Evolutionary conservation across 2,113 vertebrate genomes (phyloP).

Genomic region (Pituophis catenifer): DNA sequence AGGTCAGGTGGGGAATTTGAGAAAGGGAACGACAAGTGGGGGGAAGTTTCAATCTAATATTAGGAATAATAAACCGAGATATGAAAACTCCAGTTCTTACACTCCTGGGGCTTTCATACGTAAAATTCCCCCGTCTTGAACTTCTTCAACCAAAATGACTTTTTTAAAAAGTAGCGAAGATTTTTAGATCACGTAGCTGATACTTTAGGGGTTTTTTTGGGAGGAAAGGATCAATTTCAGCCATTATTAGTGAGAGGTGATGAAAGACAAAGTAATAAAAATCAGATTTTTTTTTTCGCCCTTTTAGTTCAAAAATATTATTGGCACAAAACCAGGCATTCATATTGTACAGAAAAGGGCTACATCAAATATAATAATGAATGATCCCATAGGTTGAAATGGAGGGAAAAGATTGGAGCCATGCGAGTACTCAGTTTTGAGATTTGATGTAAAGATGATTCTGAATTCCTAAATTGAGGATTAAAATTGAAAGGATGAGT

Average conservation of each 20-base stretch:
- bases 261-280: not conserved
- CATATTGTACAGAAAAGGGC: not conserved
- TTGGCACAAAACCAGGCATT: not conserved
- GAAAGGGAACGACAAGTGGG: slow-evolving; percentile 78
- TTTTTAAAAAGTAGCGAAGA: not conserved
- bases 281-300: too few relatives aligned
- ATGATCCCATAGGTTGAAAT: not conserved
- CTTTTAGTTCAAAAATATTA: not conserved
- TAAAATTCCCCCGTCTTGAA: slow-evolving; percentile 30
- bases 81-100: slow-evolving; percentile 56
- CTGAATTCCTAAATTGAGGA: not conserved
- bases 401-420: not conserved
- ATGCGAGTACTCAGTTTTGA: not conserved
- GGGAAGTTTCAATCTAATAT: slow-evolving; percentile 65
- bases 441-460: not conserved
- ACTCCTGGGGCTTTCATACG: slow-evolving; percentile 46
- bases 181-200: not conserved
- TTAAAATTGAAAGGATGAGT: not conserved
- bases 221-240: not conserved
- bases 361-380: not conserved
- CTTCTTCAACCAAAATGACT: not conserved
- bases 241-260: not conserved
- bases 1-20: slow-evolving; percentile 78
- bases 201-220: not conserved
- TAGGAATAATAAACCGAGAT: slow-evolving; percentile 71